Percentiles rank a stretch among this genome's conserved stretches.
These are phyloP conservation scores for Synanthedon andrenaeformis DNA, from an alignment of 2,888 invertebrate genomes.

Conservation along the genomic window DNA sequence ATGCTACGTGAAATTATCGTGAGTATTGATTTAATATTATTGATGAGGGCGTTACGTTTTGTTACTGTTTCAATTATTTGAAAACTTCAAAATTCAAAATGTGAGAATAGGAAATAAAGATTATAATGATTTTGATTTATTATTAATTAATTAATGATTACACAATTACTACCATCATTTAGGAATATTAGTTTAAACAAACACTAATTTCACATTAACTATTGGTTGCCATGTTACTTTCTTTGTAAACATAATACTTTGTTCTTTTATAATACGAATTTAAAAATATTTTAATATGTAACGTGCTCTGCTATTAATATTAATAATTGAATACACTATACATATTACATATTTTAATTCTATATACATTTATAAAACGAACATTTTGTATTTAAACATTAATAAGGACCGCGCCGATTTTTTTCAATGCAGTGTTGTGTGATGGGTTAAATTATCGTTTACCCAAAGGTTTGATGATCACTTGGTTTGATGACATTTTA, in stretches of 20 bases:
- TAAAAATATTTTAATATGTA: too few species aligned
- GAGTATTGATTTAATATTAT: conserved; percentile 2
- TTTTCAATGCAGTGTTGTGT: too few species aligned
- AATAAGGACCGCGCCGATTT: not conserved
- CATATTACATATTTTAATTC: too few species aligned
- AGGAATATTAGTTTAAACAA: not conserved
- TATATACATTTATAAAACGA: too few species aligned
- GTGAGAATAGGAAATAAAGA: too few species aligned
- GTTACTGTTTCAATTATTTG: too few species aligned
- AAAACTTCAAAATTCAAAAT: too few species aligned
- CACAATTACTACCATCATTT: not conserved
- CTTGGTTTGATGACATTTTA: not conserved
- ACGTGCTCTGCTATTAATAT: too few species aligned
- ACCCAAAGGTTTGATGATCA: not conserved
- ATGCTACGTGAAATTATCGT: not conserved
- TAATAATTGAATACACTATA: too few species aligned
- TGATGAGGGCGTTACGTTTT: too few species aligned
- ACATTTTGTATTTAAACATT: not conserved
- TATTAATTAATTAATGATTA: too few species aligned
- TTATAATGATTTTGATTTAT: too few species aligned
- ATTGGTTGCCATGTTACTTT: conserved; percentile 56
- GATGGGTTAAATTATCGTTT: not conserved
- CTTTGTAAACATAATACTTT: conserved; percentile 53
- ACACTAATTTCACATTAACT: not conserved
- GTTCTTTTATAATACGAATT: conserved; percentile 15